Conservation (phyloP, 2,888 invertebrate genomes). For the Herminia tarsipennalis region DNA sequence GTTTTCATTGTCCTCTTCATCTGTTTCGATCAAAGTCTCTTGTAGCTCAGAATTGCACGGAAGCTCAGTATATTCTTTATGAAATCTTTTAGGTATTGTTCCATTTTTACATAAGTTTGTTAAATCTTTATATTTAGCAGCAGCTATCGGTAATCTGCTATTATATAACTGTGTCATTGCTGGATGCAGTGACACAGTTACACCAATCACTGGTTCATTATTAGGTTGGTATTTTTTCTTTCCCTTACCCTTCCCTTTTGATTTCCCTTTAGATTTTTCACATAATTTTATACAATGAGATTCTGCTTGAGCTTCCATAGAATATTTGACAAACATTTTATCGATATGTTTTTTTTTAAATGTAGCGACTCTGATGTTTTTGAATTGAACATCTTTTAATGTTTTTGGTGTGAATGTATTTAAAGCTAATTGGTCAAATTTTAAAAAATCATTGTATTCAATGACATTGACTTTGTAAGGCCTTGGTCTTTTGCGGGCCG, state of each 20-base stretch:
- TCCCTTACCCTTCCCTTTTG: not conserved
- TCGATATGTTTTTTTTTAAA: not conserved
- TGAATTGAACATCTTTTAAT: not conserved
- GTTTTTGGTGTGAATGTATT: too few relatives aligned
- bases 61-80: conserved; percentile 1
- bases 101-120: not conserved
- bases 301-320: not conserved
- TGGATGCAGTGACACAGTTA: not conserved
- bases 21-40: conserved; percentile 1
- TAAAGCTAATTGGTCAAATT: too few relatives aligned
- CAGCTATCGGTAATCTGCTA: conserved; percentile 5
- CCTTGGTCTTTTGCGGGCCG: not conserved
- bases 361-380: not conserved
- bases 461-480: not conserved
- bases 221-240: not conserved
- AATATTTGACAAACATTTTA: not conserved
- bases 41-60: not conserved
- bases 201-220: too few relatives aligned
- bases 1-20: not conserved
- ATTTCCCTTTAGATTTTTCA: not conserved
- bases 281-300: not conserved
- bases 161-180: conserved; percentile 7
- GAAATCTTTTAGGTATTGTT: conserved; percentile 8
- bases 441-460: not conserved
- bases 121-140: conserved; percentile 1